These are phyloP conservation scores for Acanthacorydalis orientalis DNA, from an alignment of 2,888 invertebrate genomes.

Conservation along the genomic window DNA sequence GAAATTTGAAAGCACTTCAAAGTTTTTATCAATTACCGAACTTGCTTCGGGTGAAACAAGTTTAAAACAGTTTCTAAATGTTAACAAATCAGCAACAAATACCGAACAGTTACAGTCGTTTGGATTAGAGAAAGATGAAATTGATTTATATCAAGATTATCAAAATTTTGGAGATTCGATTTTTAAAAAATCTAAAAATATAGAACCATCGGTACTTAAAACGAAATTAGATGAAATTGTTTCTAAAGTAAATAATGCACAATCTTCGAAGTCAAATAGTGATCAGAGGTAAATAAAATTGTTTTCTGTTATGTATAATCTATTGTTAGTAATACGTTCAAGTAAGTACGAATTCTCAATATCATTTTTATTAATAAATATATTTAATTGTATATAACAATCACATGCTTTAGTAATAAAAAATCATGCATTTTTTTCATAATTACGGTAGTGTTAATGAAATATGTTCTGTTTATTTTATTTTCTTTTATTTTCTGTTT, in stretches of 20 bases:
- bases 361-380: too few relatives aligned
- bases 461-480: too few relatives aligned
- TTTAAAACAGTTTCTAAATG: constrained; percentile 27
- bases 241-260: constrained; percentile 8
- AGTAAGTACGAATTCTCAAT: too few relatives aligned
- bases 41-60: constrained; percentile 28
- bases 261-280: neutral
- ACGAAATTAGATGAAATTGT: constrained; percentile 10
- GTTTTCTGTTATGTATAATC: too few relatives aligned
- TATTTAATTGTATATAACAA: too few relatives aligned
- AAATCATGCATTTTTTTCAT: too few relatives aligned
- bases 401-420: too few relatives aligned
- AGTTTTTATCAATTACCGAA: constrained; percentile 15
- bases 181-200: constrained; percentile 17
- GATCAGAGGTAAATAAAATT: neutral
- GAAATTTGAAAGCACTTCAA: constrained; percentile 14
- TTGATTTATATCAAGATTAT: constrained; percentile 30
- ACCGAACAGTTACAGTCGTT: constrained; percentile 30
- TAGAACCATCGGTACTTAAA: constrained; percentile 13
- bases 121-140: constrained; percentile 31
- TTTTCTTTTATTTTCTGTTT: too few relatives aligned
- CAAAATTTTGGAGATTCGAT: constrained; percentile 24
- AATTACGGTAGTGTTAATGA: too few relatives aligned
- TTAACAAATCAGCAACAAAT: constrained; percentile 24
- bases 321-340: too few relatives aligned